phyloP scores from a whole-genome alignment of 1,140 invertebrate genomes.

The Ceratitis capitata region DNA sequence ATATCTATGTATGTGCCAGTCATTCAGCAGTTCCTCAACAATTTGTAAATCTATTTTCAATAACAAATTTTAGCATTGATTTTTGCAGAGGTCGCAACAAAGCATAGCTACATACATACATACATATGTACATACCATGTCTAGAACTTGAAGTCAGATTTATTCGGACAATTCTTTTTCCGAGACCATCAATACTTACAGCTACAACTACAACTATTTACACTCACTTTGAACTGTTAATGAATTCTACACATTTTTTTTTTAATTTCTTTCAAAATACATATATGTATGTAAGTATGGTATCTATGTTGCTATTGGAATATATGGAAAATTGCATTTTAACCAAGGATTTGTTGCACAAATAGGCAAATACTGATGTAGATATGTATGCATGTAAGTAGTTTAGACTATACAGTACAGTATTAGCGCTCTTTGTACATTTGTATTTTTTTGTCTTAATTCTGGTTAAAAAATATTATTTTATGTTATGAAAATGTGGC shows the following conservation, averaged over 20 bases:
- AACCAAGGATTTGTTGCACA: background rate
- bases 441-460: too few species aligned
- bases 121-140: too few species aligned
- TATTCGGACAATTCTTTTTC: constrained; percentile 7
- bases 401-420: background rate
- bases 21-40: background rate
- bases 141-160: constrained; percentile 2
- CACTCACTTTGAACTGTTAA: background rate
- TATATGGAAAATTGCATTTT: background rate
- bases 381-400: background rate
- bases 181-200: too few species aligned
- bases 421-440: background rate
- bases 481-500: too few species aligned
- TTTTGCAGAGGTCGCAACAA: background rate
- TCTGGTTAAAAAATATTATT: too few species aligned
- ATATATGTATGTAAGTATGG: background rate
- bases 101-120: too few species aligned
- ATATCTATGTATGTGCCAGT: too few species aligned
- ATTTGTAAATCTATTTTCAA: background rate
- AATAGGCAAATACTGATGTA: background rate
- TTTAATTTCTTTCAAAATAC: background rate
- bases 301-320: background rate
- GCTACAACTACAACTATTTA: background rate
- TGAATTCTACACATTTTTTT: background rate
- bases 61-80: background rate